Evolutionary conservation across 2,888 invertebrate genomes (phyloP).

Genomic region (Dysmachus trigonus): DNA sequence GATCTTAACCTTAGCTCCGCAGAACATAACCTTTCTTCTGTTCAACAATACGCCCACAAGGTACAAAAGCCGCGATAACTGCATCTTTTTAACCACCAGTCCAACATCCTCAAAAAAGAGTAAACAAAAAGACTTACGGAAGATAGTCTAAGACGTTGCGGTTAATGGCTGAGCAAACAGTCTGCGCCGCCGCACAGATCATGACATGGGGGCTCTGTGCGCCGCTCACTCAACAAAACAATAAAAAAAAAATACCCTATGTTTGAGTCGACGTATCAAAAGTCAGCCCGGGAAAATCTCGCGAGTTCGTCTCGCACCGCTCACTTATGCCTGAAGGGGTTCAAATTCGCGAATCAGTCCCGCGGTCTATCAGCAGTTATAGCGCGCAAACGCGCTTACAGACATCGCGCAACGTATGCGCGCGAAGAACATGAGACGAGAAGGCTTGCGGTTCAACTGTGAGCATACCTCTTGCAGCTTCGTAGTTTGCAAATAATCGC

Average conservation of each 20-base stretch:
- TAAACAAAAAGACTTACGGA: constrained; percentile 39
- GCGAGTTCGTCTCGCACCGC: background rate
- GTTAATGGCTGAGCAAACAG: constrained; percentile 41
- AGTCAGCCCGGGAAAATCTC: background rate
- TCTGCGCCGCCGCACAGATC: background rate
- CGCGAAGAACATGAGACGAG: background rate
- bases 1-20: constrained; percentile 28
- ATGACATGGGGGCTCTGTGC: constrained; percentile 1
- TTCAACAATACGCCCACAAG: constrained; percentile 42
- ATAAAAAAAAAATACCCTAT: no score
- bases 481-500: constrained; percentile 39
- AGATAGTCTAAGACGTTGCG: constrained; percentile 39
- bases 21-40: constrained; percentile 42
- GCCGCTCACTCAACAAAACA: background rate
- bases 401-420: background rate
- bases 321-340: background rate
- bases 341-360: background rate
- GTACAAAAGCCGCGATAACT: constrained; percentile 41
- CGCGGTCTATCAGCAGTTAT: constrained; percentile 6
- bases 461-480: background rate
- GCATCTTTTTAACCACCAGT: constrained; percentile 33
- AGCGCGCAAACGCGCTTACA: background rate
- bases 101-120: constrained; percentile 30
- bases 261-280: background rate
- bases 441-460: background rate